These are phyloP conservation scores for Microplitis demolitor DNA, from an alignment of 1,140 invertebrate genomes.

Conservation along the genomic window DNA sequence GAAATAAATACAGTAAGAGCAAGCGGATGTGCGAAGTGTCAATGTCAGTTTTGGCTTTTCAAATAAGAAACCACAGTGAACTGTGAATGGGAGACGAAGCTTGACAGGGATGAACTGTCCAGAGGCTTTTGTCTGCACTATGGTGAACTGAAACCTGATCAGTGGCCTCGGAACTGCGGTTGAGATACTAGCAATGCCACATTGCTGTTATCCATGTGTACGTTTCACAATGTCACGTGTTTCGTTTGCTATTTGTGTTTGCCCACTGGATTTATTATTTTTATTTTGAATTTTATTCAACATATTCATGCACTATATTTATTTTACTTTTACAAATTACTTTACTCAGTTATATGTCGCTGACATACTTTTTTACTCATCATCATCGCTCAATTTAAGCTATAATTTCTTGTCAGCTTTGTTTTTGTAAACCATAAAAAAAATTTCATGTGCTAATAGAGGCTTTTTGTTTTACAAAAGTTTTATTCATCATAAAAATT, in stretches of 20 bases:
- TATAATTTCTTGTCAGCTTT: no score
- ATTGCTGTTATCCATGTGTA: not conserved
- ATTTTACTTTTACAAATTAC: not conserved
- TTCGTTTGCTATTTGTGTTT: not conserved
- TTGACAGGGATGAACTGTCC: conserved; percentile 23
- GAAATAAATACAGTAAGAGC: not conserved
- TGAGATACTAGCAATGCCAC: not conserved
- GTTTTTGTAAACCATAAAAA: no score
- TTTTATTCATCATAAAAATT: no score
- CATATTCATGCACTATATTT: not conserved
- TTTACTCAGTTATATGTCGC: no score
- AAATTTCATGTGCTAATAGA: no score
- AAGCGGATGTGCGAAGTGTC: conserved; percentile 17
- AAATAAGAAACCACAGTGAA: conserved; percentile 26
- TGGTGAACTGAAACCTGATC: conserved; percentile 28
- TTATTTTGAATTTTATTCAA: not conserved
- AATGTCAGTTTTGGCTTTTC: conserved; percentile 28
- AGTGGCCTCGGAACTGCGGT: conserved; percentile 13
- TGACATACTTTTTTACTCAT: no score
- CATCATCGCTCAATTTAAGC: no score
- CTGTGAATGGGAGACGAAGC: conserved; percentile 7
- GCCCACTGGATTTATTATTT: not conserved
- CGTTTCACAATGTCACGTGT: not conserved
- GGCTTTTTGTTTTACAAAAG: no score
- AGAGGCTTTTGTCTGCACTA: conserved; percentile 10